A percentile compares a stretch with the other conserved stretches of the same genome.
phyloP scores from a whole-genome alignment of 1,140 invertebrate species.

The Drosophila persimilis region DNA sequence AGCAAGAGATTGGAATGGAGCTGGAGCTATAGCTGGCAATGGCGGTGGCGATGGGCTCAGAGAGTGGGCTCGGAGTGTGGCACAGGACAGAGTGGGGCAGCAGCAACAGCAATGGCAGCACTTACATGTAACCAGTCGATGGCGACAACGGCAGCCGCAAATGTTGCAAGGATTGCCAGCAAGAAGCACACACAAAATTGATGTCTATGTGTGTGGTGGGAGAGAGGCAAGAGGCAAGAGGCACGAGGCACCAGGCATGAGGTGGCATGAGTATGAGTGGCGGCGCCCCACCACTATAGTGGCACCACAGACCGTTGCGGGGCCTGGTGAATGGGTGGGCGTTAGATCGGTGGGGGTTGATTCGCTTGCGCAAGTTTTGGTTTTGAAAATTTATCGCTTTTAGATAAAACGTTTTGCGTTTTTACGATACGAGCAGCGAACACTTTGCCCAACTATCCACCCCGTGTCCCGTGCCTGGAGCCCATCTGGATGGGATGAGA shows the following conservation, averaged over 20 bases:
- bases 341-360: conserved; percentile 28
- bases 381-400: conserved; percentile 81
- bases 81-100: background rate
- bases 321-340: conserved; percentile 1
- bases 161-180: conserved; percentile 53
- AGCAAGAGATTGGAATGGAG: conserved; percentile 45
- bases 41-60: background rate
- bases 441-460: conserved; percentile 52
- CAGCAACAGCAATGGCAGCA: conserved; percentile 35
- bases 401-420: conserved; percentile 81
- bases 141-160: conserved; percentile 54
- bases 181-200: conserved; percentile 57
- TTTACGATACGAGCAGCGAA: conserved; percentile 74
- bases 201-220: conserved; percentile 41
- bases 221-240: too few species aligned
- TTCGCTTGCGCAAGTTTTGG: conserved; percentile 65
- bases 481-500: conserved; percentile 31
- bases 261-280: background rate
- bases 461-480: conserved; percentile 5
- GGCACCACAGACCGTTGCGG: conserved; percentile 7
- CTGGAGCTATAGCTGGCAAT: too few species aligned
- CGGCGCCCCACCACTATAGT: background rate
- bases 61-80: conserved; percentile 9
- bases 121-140: conserved; percentile 64
- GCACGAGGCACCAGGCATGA: too few species aligned